Evolutionary conservation across 2,797 vertebrate species (phyloP), one percentile per base, ranked within the genome.

Genomic region (Typhlichthys eigenmanni): DNA sequence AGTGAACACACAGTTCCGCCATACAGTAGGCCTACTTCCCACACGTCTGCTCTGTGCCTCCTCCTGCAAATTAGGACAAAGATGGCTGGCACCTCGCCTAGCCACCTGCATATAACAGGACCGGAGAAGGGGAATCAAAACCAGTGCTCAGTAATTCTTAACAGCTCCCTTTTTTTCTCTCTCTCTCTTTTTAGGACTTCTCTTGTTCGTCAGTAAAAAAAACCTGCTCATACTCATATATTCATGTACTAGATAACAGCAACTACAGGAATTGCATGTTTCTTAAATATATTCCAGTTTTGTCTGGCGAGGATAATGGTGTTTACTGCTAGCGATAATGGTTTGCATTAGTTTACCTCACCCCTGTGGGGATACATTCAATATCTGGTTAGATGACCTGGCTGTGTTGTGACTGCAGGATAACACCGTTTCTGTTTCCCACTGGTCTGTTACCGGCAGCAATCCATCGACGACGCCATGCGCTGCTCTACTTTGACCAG

Each of bases 401-500:
- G 13, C 1, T 38, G 55, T 29, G 32, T 45, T 51, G 58, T 82
- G 14, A 85, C 57, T 64, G 46, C 2, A 1, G 4, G 12, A 6
- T 11, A 58, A 17, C 64, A 11, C 50, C 57, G 38, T 62, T 17
- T 53, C 54, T 72, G 61, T 64, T 52, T 53, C 11, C 87, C 83
- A 91, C 89, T 92, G 87, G 87, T 93, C 84, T 93, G 85, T 91
- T 89, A 92, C 86, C 82, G 82, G 78, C 95, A 99, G 98, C 96
- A 98, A 93, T 96, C 95, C 91, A 95, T 98, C 92, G 96, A 95
- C 0, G 96, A 98, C 87, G 96, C 97, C 93, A 95, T 98, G 94
- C 92, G 90, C 92, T 96, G 95, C 91, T 96, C 97, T 87, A 97
- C 96, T 66, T 91, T 99, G 92, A 94, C 95, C 82, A 90, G 96